These are phyloP conservation scores for Rhipidura dahli DNA, from an alignment of 2,113 vertebrate species.

Conservation along the genomic window DNA sequence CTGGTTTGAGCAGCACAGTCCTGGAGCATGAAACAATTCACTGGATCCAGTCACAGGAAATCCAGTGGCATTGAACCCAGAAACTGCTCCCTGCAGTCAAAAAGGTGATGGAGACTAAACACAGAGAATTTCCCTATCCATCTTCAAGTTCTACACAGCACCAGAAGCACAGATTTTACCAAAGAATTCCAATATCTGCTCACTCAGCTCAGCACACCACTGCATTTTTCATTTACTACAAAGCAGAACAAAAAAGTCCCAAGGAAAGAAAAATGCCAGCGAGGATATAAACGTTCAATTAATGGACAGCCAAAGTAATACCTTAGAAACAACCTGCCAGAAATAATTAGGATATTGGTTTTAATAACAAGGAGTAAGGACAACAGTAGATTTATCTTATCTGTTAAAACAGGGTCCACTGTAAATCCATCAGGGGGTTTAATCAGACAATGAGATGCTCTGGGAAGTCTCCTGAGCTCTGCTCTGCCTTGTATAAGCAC, in stretches of 20 bases:
- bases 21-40: neutral
- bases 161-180: neutral
- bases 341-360: constrained; percentile 3
- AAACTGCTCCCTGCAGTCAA: neutral
- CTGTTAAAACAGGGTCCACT: neutral
- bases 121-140: neutral
- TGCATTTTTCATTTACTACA: neutral
- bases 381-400: neutral
- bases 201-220: neutral
- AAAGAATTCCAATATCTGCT: neutral
- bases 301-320: neutral
- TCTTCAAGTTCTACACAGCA: neutral
- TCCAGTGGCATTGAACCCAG: neutral
- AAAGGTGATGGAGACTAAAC: neutral
- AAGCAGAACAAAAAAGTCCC: neutral
- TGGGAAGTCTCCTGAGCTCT: constrained; percentile 28
- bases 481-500: constrained; percentile 18
- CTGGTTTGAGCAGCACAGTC: neutral
- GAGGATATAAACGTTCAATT: neutral
- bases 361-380: neutral
- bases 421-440: constrained; percentile 13
- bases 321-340: neutral
- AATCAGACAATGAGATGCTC: constrained; percentile 34
- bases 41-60: neutral
- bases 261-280: neutral